These are phyloP conservation scores for Drosophila melanosoma DNA, from an alignment of 2,888 invertebrate species.

Conservation along the genomic window DNA sequence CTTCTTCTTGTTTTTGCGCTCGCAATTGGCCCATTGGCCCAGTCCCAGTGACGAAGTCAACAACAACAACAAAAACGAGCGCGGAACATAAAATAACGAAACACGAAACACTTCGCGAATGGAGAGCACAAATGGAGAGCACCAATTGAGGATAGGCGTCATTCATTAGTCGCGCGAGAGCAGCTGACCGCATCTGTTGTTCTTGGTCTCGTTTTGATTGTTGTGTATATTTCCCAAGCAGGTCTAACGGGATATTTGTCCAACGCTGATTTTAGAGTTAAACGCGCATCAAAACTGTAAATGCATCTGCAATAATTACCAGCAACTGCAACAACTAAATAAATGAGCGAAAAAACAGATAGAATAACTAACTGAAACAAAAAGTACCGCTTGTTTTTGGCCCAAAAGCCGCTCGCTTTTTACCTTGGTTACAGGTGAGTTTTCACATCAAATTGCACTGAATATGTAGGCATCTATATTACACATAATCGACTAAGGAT, in stretches of 20 bases:
- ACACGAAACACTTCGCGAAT: constrained; percentile 12
- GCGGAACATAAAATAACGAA: constrained; percentile 16
- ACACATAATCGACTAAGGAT: constrained; percentile 4
- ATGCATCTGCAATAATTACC: not conserved
- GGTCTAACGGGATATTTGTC: not conserved
- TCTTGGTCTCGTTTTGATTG: not conserved
- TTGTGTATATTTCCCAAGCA: constrained; percentile 24
- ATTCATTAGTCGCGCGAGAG: constrained; percentile 71
- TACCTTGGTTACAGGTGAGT: constrained; percentile 58
- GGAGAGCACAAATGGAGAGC: constrained; percentile 30
- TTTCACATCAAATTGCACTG: not conserved
- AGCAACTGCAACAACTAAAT: constrained; percentile 23
- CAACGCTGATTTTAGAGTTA: constrained; percentile 10
- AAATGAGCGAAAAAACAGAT: constrained; percentile 17
- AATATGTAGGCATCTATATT: not conserved
- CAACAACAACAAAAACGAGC: constrained; percentile 33
- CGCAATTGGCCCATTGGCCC: constrained; percentile 64
- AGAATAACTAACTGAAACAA: constrained; percentile 4
- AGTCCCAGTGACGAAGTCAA: constrained; percentile 54
- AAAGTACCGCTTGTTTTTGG: constrained; percentile 11
- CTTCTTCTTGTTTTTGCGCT: constrained; percentile 41
- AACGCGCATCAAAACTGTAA: constrained; percentile 10
- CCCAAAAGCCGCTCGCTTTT: constrained; percentile 16
- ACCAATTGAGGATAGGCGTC: constrained; percentile 16
- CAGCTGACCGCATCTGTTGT: constrained; percentile 60